These are phyloP conservation scores for Syncerus caffer DNA, from an alignment of 2,797 vertebrate genomes.

Conservation along the genomic window DNA sequence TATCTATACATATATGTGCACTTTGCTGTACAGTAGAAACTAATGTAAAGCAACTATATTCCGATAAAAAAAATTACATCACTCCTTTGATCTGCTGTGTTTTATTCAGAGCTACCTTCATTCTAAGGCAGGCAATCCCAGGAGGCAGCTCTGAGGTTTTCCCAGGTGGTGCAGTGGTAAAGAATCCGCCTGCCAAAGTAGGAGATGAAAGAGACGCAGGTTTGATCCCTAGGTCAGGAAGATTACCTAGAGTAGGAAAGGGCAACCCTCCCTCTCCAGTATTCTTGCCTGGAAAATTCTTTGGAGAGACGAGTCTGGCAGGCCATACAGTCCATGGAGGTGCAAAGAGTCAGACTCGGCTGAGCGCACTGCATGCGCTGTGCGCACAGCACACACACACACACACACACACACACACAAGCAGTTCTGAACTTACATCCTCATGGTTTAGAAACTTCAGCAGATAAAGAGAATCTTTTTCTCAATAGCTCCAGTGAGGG, in stretches of 20 bases:
- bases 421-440: neutral
- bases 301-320: neutral
- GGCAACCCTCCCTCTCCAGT: neutral
- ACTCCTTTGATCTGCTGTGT: neutral
- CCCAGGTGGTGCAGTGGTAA: neutral
- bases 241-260: neutral
- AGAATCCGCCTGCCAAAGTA: neutral
- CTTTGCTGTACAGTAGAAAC: neutral
- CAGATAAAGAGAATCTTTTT: neutral
- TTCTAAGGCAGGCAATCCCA: neutral
- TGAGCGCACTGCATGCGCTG: rapidly evolving
- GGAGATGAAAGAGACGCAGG: neutral
- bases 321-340: neutral
- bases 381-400: neutral
- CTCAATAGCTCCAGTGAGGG: neutral
- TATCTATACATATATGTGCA: neutral
- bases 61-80: neutral
- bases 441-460: neutral
- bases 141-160: neutral
- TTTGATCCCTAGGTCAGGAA: neutral
- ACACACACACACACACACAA: neutral
- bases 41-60: neutral
- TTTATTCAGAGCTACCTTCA: neutral
- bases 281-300: neutral
- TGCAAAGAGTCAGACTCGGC: neutral